phyloP scores from a whole-genome alignment of 2,888 invertebrate genomes.

The Piscicola geometra region DNA sequence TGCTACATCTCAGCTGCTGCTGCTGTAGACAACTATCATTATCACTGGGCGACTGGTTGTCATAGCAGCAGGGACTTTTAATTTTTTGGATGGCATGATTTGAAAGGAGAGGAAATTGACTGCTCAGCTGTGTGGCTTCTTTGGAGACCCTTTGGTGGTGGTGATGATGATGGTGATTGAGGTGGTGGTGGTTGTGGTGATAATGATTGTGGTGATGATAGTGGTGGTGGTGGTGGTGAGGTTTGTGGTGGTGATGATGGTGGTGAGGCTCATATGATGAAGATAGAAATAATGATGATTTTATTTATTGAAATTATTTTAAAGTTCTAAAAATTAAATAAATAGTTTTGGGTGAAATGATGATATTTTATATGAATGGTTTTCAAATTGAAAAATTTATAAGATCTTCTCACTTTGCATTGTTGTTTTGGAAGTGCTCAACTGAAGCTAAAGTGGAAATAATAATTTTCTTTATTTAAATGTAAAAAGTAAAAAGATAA shows the following conservation, averaged over 20 bases:
- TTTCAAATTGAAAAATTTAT: no score
- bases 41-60: slow-evolving; percentile 38
- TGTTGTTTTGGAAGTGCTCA: not conserved
- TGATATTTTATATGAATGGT: no score
- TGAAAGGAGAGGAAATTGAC: slow-evolving; percentile 36
- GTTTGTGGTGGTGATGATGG: not conserved
- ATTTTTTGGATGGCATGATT: slow-evolving; percentile 18
- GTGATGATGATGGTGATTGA: no score
- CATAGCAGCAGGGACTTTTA: slow-evolving; percentile 35
- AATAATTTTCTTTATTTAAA: no score
- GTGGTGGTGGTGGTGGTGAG: no score
- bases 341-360: no score
- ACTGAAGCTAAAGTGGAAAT: not conserved
- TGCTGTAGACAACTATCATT: slow-evolving; percentile 16
- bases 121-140: slow-evolving; percentile 16
- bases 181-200: no score
- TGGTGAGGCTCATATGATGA: not conserved
- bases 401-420: no score
- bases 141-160: not conserved
- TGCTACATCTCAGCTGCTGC: slow-evolving; percentile 5
- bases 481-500: not conserved
- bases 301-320: no score
- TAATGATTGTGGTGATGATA: no score
- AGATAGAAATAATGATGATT: not conserved
- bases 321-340: no score